Evolutionary conservation across 2,888 invertebrate species (phyloP).

Genomic region (Salticus scenicus): DNA sequence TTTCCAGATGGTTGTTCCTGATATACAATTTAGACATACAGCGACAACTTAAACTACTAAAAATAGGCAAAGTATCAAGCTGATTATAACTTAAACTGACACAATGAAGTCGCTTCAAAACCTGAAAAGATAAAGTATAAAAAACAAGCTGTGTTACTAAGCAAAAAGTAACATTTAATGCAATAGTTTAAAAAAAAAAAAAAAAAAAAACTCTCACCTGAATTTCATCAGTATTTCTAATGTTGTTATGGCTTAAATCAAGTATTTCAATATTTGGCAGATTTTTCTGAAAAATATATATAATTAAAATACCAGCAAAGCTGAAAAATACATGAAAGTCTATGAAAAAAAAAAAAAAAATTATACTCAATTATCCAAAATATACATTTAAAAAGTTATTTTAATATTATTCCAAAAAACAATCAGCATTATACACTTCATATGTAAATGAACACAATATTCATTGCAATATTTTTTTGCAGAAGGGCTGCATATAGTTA

Average conservation of each 20-base stretch:
- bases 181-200: neutral
- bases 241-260: slow-evolving; percentile 55
- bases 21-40: slow-evolving; percentile 38
- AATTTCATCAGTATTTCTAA: slow-evolving; percentile 46
- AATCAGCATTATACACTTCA: no score
- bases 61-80: slow-evolving; percentile 33
- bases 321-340: neutral
- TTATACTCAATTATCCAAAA: no score
- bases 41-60: slow-evolving; percentile 39
- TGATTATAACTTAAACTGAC: slow-evolving; percentile 59
- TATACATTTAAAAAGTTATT: no score
- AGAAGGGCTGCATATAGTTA: no score
- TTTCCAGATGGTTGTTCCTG: slow-evolving; percentile 52
- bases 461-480: no score
- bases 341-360: neutral
- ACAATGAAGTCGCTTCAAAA: slow-evolving; percentile 35
- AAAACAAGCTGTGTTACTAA: no score
- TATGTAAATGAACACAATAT: no score
- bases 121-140: slow-evolving; percentile 25
- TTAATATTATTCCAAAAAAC: no score
- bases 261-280: slow-evolving; percentile 60
- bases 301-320: neutral
- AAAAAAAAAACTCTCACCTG: neutral
- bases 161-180: neutral
- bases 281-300: slow-evolving; percentile 33